Conservation (phyloP, 1,140 invertebrate species). For the Drosophila pachea region DNA sequence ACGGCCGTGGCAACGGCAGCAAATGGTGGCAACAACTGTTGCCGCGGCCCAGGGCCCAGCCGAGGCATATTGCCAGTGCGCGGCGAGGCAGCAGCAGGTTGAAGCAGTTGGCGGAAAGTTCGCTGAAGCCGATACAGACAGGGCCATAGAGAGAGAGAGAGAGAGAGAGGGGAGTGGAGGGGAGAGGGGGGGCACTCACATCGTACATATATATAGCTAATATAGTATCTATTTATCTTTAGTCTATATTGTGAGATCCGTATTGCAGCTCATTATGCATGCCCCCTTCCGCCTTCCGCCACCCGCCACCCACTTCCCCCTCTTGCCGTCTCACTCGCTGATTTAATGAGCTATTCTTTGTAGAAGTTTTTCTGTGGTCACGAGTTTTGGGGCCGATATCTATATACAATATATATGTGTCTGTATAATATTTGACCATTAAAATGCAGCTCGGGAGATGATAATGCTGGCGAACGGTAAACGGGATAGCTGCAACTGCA, state of each 20-base stretch:
- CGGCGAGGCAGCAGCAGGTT: background rate
- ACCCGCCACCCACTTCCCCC: slow-evolving; percentile 50
- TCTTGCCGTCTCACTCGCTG: slow-evolving; percentile 24
- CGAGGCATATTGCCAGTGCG: slow-evolving; percentile 18
- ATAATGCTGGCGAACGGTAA: slow-evolving; percentile 76
- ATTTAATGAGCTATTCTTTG: slow-evolving; percentile 51
- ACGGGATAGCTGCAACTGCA: slow-evolving; percentile 19
- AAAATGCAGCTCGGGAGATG: slow-evolving; percentile 62
- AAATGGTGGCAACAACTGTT: slow-evolving; percentile 35
- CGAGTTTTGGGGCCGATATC: slow-evolving; percentile 54
- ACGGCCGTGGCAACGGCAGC: slow-evolving; percentile 16
- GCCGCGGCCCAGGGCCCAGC: slow-evolving; percentile 10
- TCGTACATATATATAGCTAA: slow-evolving; percentile 36
- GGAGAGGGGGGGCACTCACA: too few relatives aligned
- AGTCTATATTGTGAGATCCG: too few relatives aligned
- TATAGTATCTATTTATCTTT: too few relatives aligned
- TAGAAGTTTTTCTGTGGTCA: slow-evolving; percentile 43
- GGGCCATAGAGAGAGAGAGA: too few relatives aligned
- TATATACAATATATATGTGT: slow-evolving; percentile 1
- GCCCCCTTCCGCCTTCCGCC: too few relatives aligned
- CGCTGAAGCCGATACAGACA: too few relatives aligned
- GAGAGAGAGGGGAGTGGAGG: too few relatives aligned
- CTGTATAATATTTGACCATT: slow-evolving; percentile 70
- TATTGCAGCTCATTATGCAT: too few relatives aligned
- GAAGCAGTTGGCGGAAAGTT: background rate